Evolutionary conservation across 2,113 vertebrate genomes (phyloP).

Genomic region (Monopterus albus): DNA sequence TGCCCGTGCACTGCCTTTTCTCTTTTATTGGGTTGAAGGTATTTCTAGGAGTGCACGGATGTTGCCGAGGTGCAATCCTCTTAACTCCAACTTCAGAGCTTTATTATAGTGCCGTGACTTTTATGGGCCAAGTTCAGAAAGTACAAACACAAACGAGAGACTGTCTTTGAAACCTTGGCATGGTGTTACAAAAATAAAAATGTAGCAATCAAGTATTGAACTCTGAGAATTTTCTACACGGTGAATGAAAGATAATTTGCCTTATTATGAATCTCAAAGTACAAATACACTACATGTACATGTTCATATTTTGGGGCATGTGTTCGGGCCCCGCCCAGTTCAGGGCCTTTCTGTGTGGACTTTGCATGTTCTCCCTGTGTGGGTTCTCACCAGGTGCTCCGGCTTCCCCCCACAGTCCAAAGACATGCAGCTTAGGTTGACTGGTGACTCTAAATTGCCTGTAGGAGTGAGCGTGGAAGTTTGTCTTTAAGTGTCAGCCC

Average conservation of each 20-base stretch:
- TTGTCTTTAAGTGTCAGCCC: too few species aligned
- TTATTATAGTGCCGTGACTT: constrained; percentile 41
- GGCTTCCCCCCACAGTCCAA: too few species aligned
- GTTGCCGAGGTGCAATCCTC: constrained; percentile 58
- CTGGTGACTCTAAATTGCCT: too few species aligned
- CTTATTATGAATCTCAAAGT: constrained; percentile 31
- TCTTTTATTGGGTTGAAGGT: constrained; percentile 51
- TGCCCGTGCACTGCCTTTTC: constrained; percentile 14
- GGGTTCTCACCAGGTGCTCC: too few species aligned
- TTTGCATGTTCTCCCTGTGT: too few species aligned
- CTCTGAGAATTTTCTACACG: constrained; percentile 33
- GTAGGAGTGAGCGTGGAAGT: too few species aligned
- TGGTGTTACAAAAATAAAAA: constrained; percentile 46
- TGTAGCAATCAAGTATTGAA: constrained; percentile 28
- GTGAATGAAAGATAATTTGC: constrained; percentile 10
- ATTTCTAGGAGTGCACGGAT: constrained; percentile 58
- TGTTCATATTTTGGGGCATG: too few species aligned
- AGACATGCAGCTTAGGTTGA: too few species aligned
- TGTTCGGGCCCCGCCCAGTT: too few species aligned
- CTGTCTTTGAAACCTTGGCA: constrained; percentile 20
- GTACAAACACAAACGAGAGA: constrained; percentile 36
- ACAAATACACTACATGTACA: too few species aligned
- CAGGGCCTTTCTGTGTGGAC: too few species aligned
- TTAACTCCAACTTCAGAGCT: constrained; percentile 58
- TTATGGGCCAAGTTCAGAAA: constrained; percentile 29